A percentile compares a stretch with the other conserved stretches of the same genome.
Evolutionary conservation across 2,888 invertebrate genomes (phyloP).

Genomic region (Temnothorax ravouxi): DNA sequence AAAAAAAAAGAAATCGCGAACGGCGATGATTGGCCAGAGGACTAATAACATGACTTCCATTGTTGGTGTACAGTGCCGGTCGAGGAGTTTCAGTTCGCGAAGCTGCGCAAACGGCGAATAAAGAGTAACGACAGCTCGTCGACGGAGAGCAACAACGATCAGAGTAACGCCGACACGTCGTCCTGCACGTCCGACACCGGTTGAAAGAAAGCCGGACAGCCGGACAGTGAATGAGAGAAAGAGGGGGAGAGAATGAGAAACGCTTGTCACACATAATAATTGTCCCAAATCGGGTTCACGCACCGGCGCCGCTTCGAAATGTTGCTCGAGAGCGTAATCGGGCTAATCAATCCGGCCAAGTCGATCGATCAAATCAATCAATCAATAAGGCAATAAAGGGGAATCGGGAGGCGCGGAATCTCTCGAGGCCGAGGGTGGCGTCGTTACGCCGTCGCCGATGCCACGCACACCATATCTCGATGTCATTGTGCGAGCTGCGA

Average conservation of each 20-base stretch:
- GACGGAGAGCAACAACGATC: constrained; percentile 85
- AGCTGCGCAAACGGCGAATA: constrained; percentile 84
- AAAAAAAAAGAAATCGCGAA: constrained; percentile 48
- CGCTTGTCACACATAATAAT: constrained; percentile 15
- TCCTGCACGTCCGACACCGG: constrained; percentile 84
- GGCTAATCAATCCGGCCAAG: constrained; percentile 19
- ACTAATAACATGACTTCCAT: constrained; percentile 77
- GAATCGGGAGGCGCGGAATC: not conserved
- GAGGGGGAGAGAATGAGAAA: constrained; percentile 29
- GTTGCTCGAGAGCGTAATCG: constrained; percentile 22
- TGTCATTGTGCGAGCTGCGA: constrained; percentile 60
- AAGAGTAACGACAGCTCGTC: constrained; percentile 85
- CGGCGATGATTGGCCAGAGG: constrained; percentile 39
- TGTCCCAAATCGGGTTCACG: not conserved
- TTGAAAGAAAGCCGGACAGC: constrained; percentile 63
- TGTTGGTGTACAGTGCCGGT: constrained; percentile 84
- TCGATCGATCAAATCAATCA: constrained; percentile 35
- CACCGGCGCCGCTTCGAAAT: not conserved
- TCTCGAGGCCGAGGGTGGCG: not conserved
- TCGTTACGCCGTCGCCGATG: not conserved
- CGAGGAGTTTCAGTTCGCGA: constrained; percentile 86
- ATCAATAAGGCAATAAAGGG: constrained; percentile 53
- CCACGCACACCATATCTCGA: constrained; percentile 31
- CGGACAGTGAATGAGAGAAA: constrained; percentile 34
- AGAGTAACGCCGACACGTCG: constrained; percentile 84